phyloP scores from a whole-genome alignment of 2,113 vertebrate species.

The Cyanoliseus patagonus region DNA sequence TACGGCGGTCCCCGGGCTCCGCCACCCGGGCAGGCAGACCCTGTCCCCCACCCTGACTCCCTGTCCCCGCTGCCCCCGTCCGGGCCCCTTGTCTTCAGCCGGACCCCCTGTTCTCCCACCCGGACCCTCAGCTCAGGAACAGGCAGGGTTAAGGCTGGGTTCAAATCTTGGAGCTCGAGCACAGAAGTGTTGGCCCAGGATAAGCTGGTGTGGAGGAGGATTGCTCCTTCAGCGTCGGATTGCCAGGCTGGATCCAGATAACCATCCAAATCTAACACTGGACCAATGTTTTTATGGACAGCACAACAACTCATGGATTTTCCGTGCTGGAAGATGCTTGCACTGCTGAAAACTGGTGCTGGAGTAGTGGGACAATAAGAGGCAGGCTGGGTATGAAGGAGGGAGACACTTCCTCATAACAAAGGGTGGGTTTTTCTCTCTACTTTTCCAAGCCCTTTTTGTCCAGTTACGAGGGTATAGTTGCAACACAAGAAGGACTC shows the following conservation, averaged over 20 bases:
- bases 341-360: background rate
- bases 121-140: background rate
- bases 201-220: background rate
- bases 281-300: background rate
- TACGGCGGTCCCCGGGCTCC: background rate
- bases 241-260: background rate
- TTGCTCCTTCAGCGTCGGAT: background rate
- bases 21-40: background rate
- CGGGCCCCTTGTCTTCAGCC: background rate
- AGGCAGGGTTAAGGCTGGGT: background rate
- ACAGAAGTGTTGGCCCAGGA: background rate
- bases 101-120: too few relatives aligned
- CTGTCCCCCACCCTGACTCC: background rate
- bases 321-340: background rate
- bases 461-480: background rate
- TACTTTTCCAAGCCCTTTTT: background rate
- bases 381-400: background rate
- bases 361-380: background rate
- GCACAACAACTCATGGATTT: accelerated
- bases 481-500: background rate
- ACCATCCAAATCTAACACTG: background rate
- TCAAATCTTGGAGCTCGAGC: background rate
- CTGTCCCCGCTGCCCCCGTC: background rate
- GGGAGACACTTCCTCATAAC: background rate
- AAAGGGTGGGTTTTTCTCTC: background rate